These are phyloP conservation scores for Tamandua tetradactyla DNA, from an alignment of 2,797 vertebrate species.

Conservation along the genomic window DNA sequence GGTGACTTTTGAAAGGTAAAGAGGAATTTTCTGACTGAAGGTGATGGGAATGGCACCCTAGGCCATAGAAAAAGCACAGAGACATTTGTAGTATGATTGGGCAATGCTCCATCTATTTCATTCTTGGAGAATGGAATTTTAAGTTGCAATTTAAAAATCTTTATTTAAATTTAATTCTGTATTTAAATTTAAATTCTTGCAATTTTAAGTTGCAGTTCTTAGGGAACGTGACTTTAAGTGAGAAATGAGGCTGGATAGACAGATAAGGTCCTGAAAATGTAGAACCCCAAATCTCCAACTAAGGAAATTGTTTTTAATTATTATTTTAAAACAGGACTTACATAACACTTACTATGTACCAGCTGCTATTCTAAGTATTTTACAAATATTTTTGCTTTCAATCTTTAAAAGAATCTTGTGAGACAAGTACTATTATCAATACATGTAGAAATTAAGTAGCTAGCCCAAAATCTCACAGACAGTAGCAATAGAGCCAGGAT, in stretches of 20 bases:
- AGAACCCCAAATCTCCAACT: too few species aligned
- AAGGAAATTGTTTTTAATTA: neutral
- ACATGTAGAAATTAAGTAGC: neutral
- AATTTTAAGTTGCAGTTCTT: constrained; percentile 32
- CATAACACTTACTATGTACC: neutral
- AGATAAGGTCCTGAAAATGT: neutral
- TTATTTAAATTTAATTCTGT: too few species aligned
- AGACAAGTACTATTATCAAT: neutral
- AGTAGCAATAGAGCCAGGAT: neutral
- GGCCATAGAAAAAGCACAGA: neutral
- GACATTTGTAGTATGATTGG: neutral
- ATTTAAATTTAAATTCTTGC: too few species aligned
- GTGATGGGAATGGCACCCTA: neutral
- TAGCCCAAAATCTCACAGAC: neutral
- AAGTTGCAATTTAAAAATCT: neutral
- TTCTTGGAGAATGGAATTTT: neutral
- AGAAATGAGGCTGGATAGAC: neutral
- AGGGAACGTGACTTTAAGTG: neutral
- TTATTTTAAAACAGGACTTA: constrained; percentile 8
- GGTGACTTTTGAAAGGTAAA: constrained; percentile 11
- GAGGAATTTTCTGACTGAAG: constrained; percentile 9
- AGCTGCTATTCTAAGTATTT: neutral
- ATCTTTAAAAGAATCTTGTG: neutral
- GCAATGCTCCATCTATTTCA: neutral
- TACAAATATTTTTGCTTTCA: neutral